phyloP scores from a whole-genome alignment of 1,140 invertebrate species.

The Meloidogyne exigua region DNA sequence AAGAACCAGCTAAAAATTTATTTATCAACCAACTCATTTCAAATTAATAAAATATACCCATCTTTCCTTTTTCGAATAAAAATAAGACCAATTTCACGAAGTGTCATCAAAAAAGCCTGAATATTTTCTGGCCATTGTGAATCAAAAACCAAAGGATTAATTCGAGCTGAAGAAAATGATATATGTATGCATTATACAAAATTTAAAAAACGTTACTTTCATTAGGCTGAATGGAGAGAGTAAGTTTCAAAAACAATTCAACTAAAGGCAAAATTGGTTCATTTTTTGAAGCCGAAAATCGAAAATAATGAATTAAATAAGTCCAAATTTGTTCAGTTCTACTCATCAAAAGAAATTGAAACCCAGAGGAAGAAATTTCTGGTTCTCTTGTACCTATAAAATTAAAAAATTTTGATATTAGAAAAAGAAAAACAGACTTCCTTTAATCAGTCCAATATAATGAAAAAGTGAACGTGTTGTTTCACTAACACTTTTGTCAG shows the following conservation, averaged over 20 bases:
- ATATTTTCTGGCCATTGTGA: slow-evolving; percentile 36
- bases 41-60: slow-evolving; percentile 28
- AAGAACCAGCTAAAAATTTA: slow-evolving; percentile 32
- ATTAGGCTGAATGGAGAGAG: slow-evolving; percentile 29
- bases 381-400: slow-evolving; percentile 9
- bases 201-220: slow-evolving; percentile 11
- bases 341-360: slow-evolving; percentile 43
- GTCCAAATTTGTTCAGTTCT: slow-evolving; percentile 50
- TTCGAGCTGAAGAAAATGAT: neutral
- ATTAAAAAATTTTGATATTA: neutral
- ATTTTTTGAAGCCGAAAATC: slow-evolving; percentile 21
- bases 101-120: slow-evolving; percentile 40
- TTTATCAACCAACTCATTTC: neutral
- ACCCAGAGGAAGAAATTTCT: slow-evolving; percentile 47
- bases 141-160: slow-evolving; percentile 25
- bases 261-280: slow-evolving; percentile 25
- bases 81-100: slow-evolving; percentile 42
- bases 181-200: neutral
- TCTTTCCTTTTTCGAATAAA: slow-evolving; percentile 51
- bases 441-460: slow-evolving; percentile 41
- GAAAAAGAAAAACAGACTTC: slow-evolving; percentile 23
- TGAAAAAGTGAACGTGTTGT: slow-evolving; percentile 40
- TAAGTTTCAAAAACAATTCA: slow-evolving; percentile 38
- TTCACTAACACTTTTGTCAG: slow-evolving; percentile 35
- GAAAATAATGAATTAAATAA: slow-evolving; percentile 47